These are phyloP conservation scores for Mantis religiosa DNA, from an alignment of 2,888 invertebrate genomes.

Conservation along the genomic window DNA sequence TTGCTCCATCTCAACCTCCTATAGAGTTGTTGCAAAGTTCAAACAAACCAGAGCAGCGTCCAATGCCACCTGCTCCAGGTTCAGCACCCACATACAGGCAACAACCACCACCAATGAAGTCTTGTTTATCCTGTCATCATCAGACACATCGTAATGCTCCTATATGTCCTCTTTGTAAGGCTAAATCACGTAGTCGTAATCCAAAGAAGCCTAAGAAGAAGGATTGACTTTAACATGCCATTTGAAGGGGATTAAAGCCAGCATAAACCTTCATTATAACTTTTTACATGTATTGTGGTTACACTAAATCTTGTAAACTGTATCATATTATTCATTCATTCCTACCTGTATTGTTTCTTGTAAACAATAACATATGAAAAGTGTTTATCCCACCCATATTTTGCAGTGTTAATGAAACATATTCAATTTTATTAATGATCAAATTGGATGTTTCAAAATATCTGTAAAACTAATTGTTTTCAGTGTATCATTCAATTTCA, in stretches of 20 bases:
- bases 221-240: slow-evolving; percentile 44
- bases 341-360: background rate
- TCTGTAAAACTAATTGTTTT: background rate
- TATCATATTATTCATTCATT: background rate
- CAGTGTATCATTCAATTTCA: no score
- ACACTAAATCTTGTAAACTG: background rate
- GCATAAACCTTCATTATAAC: background rate
- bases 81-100: slow-evolving; percentile 60
- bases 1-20: slow-evolving; percentile 43
- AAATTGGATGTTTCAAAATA: background rate
- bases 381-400: background rate
- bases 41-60: slow-evolving; percentile 40
- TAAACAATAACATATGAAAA: background rate
- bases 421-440: background rate
- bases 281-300: background rate
- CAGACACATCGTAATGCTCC: slow-evolving; percentile 98
- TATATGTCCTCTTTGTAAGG: slow-evolving; percentile 98
- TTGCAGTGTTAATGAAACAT: background rate
- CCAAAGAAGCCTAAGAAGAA: slow-evolving; percentile 98
- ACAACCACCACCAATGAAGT: slow-evolving; percentile 94
- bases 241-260: background rate
- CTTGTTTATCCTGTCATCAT: slow-evolving; percentile 91
- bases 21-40: slow-evolving; percentile 37
- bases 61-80: slow-evolving; percentile 42
- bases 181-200: slow-evolving; percentile 95